Base-by-base conservation (phyloP, 2,113 vertebrate species). In the Hippopotamus amphibius region DNA sequence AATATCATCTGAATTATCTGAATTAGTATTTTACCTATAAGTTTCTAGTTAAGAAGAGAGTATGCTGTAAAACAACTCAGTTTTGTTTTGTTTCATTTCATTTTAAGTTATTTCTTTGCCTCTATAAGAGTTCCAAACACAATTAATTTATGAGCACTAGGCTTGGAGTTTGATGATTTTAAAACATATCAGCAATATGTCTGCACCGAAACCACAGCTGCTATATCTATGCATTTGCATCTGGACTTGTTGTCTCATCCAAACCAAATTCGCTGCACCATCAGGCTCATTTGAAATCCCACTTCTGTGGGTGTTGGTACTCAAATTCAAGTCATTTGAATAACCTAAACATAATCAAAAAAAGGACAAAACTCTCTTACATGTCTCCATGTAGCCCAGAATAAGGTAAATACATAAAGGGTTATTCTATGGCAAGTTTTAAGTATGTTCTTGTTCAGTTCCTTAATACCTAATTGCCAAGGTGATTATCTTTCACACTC, bases 61-160 rank as follows among this genome's bases (percentile, higher is more conserved):
- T 22, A 48, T 19, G 1, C 16, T 65, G 1, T 53, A 69, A 55
- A 93, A 80, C 16, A 61, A 69, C 10, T 63, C 59, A 89, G 26
- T 80, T 66, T 84, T 79, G 33, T 50, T 71, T 92, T 41, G 46
- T 90, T 88, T 48, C 14, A 16, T 92, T 90, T 92, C 50, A 46
- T 46, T 74, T 93, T 76, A 80, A 59, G 26, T 68, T 88, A 28
- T 88, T 90, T 48, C 61, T 92, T 81, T 97, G 33, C 46, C 21
- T 88, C 26, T 87, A 50, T 57, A 87, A 85, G 53, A 71, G 8
- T 79, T 95, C 12, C 53, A 72, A 71, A 69, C 68, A 90, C 88
- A 96, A 96, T 93, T 96, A 93, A 96, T 96, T 88, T 95, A 94
- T 95, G 88, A 90, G 59, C 41, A 88, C 30, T 33, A 93, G 71